Percentiles rank a stretch among this genome's conserved stretches.
Evolutionary conservation across 2,113 vertebrate species (phyloP).

Genomic region (Oncorhynchus keta): DNA sequence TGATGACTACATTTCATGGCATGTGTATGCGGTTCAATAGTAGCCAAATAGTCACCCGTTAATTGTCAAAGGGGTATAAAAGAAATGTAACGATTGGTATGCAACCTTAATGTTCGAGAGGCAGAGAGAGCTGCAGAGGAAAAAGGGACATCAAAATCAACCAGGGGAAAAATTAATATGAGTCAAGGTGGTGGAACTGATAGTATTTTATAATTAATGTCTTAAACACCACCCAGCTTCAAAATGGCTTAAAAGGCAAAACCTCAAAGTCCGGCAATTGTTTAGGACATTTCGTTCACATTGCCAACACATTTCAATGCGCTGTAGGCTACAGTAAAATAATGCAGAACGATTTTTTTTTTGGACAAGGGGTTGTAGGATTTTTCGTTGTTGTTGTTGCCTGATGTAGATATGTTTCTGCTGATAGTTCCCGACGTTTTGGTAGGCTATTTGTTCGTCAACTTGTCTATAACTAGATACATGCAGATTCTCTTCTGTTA

Average conservation of each 20-base stretch:
- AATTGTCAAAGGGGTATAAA: constrained; percentile 66
- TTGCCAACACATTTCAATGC: no score
- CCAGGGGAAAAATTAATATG: constrained; percentile 74
- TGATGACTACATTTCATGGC: no score
- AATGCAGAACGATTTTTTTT: no score
- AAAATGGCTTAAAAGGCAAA: constrained; percentile 55
- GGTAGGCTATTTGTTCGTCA: no score
- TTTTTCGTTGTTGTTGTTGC: no score
- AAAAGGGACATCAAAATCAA: constrained; percentile 72
- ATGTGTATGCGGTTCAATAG: no score
- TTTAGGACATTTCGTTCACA: neutral
- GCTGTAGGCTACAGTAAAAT: no score
- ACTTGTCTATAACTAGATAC: no score
- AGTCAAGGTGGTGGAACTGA: constrained; percentile 75
- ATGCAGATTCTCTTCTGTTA: no score
- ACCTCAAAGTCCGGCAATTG: constrained; percentile 25
- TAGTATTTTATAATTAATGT: constrained; percentile 67
- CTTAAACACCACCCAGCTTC: constrained; percentile 63
- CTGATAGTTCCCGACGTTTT: no score
- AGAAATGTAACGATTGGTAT: constrained; percentile 66
- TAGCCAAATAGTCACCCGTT: neutral
- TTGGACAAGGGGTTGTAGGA: no score
- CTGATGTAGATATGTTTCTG: no score
- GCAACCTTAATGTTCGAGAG: constrained; percentile 67
- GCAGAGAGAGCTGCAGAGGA: constrained; percentile 60